Percentiles rank a stretch among this genome's conserved stretches.
Evolutionary conservation across 2,113 vertebrate species (phyloP).

Genomic region (Amazona vittata): DNA sequence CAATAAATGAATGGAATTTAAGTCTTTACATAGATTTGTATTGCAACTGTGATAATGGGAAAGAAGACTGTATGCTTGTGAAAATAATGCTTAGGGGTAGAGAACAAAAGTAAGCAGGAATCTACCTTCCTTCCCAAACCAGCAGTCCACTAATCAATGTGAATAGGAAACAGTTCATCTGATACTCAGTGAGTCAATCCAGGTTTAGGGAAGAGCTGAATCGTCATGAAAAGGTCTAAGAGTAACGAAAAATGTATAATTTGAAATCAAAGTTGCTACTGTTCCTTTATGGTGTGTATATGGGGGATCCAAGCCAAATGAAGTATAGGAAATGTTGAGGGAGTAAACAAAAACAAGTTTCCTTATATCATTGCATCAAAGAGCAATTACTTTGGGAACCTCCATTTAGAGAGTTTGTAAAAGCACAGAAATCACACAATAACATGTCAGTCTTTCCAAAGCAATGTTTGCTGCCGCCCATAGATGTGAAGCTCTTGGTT

Average conservation of each 20-base stretch:
- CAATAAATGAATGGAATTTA: background rate
- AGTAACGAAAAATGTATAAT: background rate
- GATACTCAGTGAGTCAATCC: background rate
- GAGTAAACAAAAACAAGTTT: background rate
- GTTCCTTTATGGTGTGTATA: background rate
- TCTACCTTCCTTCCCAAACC: background rate
- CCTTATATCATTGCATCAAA: background rate
- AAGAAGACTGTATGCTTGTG: background rate
- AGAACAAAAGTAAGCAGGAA: background rate
- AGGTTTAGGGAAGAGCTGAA: background rate
- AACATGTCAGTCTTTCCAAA: background rate
- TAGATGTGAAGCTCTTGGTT: background rate
- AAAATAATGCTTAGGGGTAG: background rate
- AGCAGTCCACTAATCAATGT: rapidly evolving
- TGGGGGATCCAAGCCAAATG: background rate
- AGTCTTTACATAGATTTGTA: background rate
- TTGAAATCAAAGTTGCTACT: background rate
- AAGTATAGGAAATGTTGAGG: background rate
- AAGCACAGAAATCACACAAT: background rate
- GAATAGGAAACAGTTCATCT: background rate
- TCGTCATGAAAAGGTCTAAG: background rate
- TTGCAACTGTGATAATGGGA: background rate
- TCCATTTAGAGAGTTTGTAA: background rate
- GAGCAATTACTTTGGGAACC: background rate
- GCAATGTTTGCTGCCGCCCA: rapidly evolving